Base-by-base conservation (phyloP, 2,113 vertebrate species). In the Aleadryas rufinucha region DNA sequence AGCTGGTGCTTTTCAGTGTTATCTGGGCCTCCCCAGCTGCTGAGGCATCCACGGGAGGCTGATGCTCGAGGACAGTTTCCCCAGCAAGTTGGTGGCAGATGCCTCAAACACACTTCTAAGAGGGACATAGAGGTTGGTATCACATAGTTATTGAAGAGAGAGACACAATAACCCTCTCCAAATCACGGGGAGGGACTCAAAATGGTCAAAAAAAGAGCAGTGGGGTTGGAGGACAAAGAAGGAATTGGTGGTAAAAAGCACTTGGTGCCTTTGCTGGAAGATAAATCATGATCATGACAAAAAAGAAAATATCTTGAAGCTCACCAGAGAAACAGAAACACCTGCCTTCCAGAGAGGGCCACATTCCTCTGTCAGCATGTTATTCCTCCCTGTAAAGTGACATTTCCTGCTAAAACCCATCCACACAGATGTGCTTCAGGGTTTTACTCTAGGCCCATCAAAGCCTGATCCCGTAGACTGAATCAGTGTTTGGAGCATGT, bases 1-100 rank as follows among this genome's bases (percentile, higher is more conserved):
- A 0, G 12, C 31, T 69, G 41, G n/a, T 57, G 47, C 35, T 47
- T 85, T 59, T 28, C 50, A 88, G 68, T 0, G 0, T 70, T 93
- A 95, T 92, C 85, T 89, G 80, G 33, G 65, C 59, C 52, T 63
- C 44, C 65, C 68, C 72, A 90, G 90, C 24, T 71, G 68, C 71
- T 60, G 14, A 35, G n/a, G 39, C 44, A 63, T 70, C 60, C 56
- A 41, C 41, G 6, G 87, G 63, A 90, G 28, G 64, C 44, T 68
- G 76, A 78, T 37, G 52, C 35, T 90, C 22, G 2, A 66, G 47
- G 24, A 79, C 20, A 75, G 52, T 12, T 56, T 91, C 64, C 49
- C 24, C 54, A 44, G 53, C 39, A 94, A 47, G 37, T 2, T 54
- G 85, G 63, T 74, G 59, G 66, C 53, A 72, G 52, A 80, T 69